Evolutionary conservation across 2,797 vertebrate species (phyloP).

Genomic region (Pseudomugil gertrudae): DNA sequence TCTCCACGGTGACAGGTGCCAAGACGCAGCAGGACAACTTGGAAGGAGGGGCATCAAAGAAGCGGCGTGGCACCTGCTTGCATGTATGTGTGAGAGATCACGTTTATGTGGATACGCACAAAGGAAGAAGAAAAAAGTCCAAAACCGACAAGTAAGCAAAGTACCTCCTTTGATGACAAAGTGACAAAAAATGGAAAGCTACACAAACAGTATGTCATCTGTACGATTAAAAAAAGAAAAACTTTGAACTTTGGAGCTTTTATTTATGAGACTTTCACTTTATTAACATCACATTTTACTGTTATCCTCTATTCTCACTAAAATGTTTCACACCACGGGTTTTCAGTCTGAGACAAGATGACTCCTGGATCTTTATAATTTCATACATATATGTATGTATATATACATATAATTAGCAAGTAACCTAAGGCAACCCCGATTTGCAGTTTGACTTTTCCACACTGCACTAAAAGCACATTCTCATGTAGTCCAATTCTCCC

Average conservation of each 20-base stretch:
- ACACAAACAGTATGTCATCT: conserved; percentile 1
- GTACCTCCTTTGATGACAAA: conserved; percentile 22
- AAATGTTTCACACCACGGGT: too few species aligned
- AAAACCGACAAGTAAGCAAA: conserved; percentile 47
- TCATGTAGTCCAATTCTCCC: neutral
- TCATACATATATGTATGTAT: too few species aligned
- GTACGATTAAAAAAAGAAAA: neutral
- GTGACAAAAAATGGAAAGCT: conserved; percentile 14
- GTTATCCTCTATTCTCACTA: too few species aligned
- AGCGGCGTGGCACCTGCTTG: conserved; percentile 63
- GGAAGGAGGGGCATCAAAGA: conserved; percentile 73
- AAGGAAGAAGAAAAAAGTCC: conserved; percentile 18
- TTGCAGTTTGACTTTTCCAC: neutral
- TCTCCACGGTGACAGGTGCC: conserved; percentile 81
- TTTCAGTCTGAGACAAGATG: too few species aligned
- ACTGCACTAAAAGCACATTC: neutral
- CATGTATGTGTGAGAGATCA: conserved; percentile 11
- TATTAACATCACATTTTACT: neutral
- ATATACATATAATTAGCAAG: neutral
- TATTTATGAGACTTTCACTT: neutral
- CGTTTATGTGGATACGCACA: conserved; percentile 20
- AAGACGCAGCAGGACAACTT: conserved; percentile 76
- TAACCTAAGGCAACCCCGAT: neutral
- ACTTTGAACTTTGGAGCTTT: neutral
- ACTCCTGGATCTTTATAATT: neutral